Evolutionary conservation across 2,888 invertebrate genomes (phyloP).

Genomic region (Eupeodes luniger): DNA sequence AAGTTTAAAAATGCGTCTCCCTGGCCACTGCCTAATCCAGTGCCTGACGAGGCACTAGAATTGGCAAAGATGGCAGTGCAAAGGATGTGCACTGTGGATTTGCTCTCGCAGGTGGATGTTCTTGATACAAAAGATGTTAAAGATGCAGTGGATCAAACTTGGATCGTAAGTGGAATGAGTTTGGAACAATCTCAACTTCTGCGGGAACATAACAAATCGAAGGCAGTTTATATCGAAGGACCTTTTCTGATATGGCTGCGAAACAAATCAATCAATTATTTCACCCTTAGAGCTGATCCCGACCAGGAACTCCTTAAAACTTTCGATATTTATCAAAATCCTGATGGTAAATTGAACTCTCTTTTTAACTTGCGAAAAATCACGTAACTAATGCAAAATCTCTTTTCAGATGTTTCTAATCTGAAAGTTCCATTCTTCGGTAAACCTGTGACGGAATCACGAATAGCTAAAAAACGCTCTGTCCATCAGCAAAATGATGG

Average conservation of each 20-base stretch:
- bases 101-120: constrained; percentile 87
- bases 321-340: constrained; percentile 85
- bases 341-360: constrained; percentile 86
- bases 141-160: constrained; percentile 93
- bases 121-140: constrained; percentile 89
- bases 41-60: constrained; percentile 91
- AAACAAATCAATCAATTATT: constrained; percentile 91
- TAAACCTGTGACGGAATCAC: constrained; percentile 82
- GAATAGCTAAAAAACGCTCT: constrained; percentile 86
- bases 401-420: constrained; percentile 88
- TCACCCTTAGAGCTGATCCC: constrained; percentile 90
- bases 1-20: constrained; percentile 96
- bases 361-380: not conserved
- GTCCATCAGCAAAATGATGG: constrained; percentile 98
- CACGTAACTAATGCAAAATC: not conserved
- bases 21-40: constrained; percentile 90
- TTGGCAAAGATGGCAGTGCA: constrained; percentile 92
- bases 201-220: constrained; percentile 86
- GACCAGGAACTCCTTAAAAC: constrained; percentile 84
- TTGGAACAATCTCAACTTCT: constrained; percentile 90
- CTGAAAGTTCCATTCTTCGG: constrained; percentile 87
- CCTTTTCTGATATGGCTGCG: constrained; percentile 92
- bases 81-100: constrained; percentile 93
- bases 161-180: constrained; percentile 96
- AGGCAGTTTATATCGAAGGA: constrained; percentile 93